Evolutionary conservation across 1,140 invertebrate genomes (phyloP).

Genomic region (Luehdorfia chinensis): DNA sequence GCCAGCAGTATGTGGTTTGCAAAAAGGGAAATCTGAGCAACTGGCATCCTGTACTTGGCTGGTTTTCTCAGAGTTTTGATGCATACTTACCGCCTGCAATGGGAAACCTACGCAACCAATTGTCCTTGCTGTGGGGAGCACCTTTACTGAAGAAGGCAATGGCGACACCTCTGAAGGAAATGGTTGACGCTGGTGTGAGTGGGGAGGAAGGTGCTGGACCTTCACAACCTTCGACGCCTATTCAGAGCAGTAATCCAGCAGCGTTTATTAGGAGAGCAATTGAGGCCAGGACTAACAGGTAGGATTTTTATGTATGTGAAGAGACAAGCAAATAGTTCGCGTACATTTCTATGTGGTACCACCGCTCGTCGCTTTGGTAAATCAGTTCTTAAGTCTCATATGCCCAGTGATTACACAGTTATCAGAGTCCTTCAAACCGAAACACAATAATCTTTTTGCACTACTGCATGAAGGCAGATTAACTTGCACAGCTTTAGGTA

Average conservation of each 20-base stretch:
- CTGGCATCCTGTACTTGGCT: conserved; percentile 98
- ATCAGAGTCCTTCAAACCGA: no score
- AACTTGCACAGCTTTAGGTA: no score
- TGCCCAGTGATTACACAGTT: no score
- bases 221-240: conserved; percentile 63
- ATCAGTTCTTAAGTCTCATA: no score
- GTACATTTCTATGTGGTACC: no score
- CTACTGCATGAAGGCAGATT: no score
- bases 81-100: conserved; percentile 89
- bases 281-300: conserved; percentile 76
- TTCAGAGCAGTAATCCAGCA: conserved; percentile 62
- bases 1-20: conserved; percentile 89
- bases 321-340: no score
- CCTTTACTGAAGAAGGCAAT: conserved; percentile 66
- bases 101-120: conserved; percentile 87
- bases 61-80: conserved; percentile 94
- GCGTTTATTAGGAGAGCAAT: conserved; percentile 71
- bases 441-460: no score
- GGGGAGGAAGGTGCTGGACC: conserved; percentile 60
- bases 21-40: conserved; percentile 94
- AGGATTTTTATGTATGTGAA: no score
- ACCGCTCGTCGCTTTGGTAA: not conserved
- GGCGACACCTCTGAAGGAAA: conserved; percentile 55
- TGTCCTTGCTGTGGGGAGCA: conserved; percentile 91
- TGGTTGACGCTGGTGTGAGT: conserved; percentile 56